phyloP scores from a whole-genome alignment of 1,140 invertebrate species.

The Drosophila simulans region DNA sequence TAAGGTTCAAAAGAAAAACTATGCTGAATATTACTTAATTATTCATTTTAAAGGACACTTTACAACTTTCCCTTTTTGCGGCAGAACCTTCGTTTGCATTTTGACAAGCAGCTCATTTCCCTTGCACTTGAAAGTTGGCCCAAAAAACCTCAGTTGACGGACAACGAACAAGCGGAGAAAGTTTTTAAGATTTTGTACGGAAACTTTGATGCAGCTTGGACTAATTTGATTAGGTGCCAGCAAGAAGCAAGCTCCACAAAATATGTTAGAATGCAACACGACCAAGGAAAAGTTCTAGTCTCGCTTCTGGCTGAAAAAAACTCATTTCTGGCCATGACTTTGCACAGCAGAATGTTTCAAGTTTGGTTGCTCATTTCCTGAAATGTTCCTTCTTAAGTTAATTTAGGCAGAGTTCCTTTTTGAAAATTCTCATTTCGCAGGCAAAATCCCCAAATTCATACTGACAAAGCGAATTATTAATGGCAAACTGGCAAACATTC shows the following conservation, averaged over 20 bases:
- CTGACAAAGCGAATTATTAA: conserved; percentile 37
- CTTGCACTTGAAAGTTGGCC: conserved; percentile 24
- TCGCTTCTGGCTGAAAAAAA: conserved; percentile 15
- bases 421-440: conserved; percentile 1
- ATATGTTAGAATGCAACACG: conserved; percentile 50
- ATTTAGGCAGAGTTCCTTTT: neutral
- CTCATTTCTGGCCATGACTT: conserved; percentile 26
- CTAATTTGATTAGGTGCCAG: conserved; percentile 67
- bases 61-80: neutral
- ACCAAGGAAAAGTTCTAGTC: conserved; percentile 13
- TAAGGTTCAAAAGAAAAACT: neutral
- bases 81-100: conserved; percentile 13
- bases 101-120: conserved; percentile 36
- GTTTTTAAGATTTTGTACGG: conserved; percentile 43
- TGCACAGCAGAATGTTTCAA: conserved; percentile 21
- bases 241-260: conserved; percentile 30
- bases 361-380: conserved; percentile 44
- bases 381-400: neutral
- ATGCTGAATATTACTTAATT: neutral
- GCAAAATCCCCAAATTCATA: neutral
- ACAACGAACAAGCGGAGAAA: conserved; percentile 43
- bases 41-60: neutral
- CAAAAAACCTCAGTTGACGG: conserved; percentile 35
- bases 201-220: conserved; percentile 42
- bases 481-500: conserved; percentile 14